A percentile compares a stretch with the other conserved stretches of the same genome.
These are phyloP conservation scores for Crocuta crocuta DNA, from an alignment of 2,113 vertebrate species.

Conservation along the genomic window DNA sequence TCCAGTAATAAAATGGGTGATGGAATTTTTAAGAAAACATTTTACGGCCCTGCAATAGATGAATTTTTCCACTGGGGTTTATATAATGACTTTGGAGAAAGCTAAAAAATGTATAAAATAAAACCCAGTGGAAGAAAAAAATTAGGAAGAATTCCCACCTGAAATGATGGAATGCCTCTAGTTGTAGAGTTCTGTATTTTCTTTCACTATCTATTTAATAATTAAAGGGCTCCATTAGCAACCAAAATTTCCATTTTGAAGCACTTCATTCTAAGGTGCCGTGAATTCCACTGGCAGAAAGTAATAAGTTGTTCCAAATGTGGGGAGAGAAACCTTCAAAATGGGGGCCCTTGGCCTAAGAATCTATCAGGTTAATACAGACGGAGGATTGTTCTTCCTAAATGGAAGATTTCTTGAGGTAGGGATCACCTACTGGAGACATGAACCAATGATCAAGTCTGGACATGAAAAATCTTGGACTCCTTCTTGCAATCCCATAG, in stretches of 20 bases:
- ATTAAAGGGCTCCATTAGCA: not conserved
- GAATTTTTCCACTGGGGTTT: constrained; percentile 70
- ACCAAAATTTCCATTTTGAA: constrained; percentile 47
- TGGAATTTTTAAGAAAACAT: constrained; percentile 80
- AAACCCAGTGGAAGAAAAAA: constrained; percentile 74
- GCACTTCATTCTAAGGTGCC: not conserved
- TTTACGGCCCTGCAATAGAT: constrained; percentile 69
- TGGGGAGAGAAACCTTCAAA: not conserved
- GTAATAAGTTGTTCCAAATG: constrained; percentile 14
- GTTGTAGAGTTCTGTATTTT: constrained; percentile 31
- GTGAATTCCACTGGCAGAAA: constrained; percentile 18
- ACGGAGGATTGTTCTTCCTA: not conserved
- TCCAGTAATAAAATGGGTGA: constrained; percentile 74
- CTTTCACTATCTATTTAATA: constrained; percentile 63
- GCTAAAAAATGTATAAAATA: constrained; percentile 79
- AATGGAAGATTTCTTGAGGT: not conserved
- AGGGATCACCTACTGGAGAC: not conserved
- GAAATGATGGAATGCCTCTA: constrained; percentile 57
- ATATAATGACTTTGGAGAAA: constrained; percentile 73
- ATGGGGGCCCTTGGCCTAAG: not conserved
- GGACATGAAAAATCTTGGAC: not conserved
- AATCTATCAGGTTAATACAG: not conserved
- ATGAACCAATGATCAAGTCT: not conserved
- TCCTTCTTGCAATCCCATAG: not conserved
- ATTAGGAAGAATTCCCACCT: constrained; percentile 73